Base-by-base conservation (phyloP, 2,113 vertebrate genomes). In the Melozone crissalis region DNA sequence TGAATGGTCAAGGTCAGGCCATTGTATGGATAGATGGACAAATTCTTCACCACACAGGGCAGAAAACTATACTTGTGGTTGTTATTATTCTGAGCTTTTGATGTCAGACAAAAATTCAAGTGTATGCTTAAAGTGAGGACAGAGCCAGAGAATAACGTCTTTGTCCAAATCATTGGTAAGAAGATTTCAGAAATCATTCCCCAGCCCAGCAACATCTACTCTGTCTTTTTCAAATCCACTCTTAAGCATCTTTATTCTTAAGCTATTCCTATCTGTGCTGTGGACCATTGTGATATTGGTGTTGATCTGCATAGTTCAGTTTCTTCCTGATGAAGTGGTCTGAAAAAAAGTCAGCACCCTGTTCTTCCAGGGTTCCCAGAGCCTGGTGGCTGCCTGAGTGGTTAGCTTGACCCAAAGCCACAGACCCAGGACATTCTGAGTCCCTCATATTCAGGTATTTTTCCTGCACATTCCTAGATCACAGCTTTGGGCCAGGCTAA, bases 51-150 rank as follows among this genome's bases (percentile, higher is more conserved):
- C 43, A 67, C 43, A 5, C 27, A 61, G 44, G 49, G 26, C 66
- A 95, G 51, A 93, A 90, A 33, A 55, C 66, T 55, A 55, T 80
- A 71, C 27, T 71, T 66, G 47, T 4, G 23, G 19, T 46, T 81
- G 16, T 69, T 86, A 35, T 24, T 94, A 18, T 94, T 88, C 75
- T 52, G 39, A 77, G 76, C 77, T 15, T 77, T 88, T 78, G 65
- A 41, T 78, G 65, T 74, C 57, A 84, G 51, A 46, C 46, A 71
- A 58, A 82, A 86, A 66, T 66, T 86, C 39, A 23, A 41, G 24
- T 35, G 35, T 69, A 43, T 71, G n/a, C 80, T 68, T 69, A 5
- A 85, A 93, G 51, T 16, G 24, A 41, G 13, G 41, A 55, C 33
- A 51, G 47, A 80, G 27, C 15, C 84, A 76, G 49, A 62, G 67